phyloP scores from a whole-genome alignment of 2,797 vertebrate genomes.

The Dendrocincla fuliginosa region DNA sequence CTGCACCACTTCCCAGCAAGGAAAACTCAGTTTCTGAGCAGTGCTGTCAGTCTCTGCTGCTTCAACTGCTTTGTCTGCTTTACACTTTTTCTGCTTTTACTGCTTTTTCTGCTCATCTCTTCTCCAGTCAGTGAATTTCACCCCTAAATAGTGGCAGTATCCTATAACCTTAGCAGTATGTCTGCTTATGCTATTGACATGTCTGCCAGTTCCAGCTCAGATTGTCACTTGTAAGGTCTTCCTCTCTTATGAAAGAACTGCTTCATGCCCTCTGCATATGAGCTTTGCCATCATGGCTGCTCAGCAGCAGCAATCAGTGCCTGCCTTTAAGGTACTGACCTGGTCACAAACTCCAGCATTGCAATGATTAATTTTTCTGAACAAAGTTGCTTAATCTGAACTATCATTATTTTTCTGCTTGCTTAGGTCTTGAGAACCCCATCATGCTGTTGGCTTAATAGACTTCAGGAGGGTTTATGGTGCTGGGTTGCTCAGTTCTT shows the following conservation, averaged over 20 bases:
- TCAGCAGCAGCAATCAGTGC: neutral
- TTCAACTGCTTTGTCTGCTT: neutral
- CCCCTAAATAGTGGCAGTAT: neutral
- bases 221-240: neutral
- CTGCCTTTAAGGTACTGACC: constrained; percentile 39
- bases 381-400: constrained; percentile 53
- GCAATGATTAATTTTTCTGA: constrained; percentile 19
- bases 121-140: neutral
- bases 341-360: constrained; percentile 1
- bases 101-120: neutral
- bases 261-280: neutral
- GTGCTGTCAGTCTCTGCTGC: neutral
- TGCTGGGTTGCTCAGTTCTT: neutral
- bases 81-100: too few relatives aligned
- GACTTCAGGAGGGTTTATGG: neutral
- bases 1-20: neutral
- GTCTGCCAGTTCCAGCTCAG: neutral
- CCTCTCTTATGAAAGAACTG: neutral
- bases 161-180: neutral
- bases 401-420: constrained; percentile 24
- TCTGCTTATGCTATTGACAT: neutral
- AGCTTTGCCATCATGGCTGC: neutral
- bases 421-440: constrained; percentile 50
- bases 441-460: constrained; percentile 8
- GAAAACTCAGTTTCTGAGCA: neutral